Evolutionary conservation across 2,888 invertebrate genomes (phyloP), one percentile per base, ranked within the genome.

Genomic region (Chrysodeixis includens): DNA sequence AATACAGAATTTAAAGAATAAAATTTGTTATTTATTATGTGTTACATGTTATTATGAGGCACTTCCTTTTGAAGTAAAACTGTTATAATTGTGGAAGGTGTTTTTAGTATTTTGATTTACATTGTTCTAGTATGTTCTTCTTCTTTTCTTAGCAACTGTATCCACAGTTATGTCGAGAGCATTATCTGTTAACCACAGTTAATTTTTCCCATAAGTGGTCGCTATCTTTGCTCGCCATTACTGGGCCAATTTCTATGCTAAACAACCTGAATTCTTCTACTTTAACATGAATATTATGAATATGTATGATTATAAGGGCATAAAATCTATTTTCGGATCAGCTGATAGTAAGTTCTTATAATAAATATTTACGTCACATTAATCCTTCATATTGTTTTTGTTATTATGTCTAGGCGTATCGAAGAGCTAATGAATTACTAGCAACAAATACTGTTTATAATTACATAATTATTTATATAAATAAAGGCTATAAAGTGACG

Each of bases 211-310:
- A 2, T 62, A 65, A 54, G 49, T 35, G 32, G 52, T 32, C 49
- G 44, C 64, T 60, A 69, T 62, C 66, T 54, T n/a, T 30, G 30
- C 18, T 62, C 30, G 61, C 56, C 56, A 46, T 51, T 30, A 66
- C 59, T n/a, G 30, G 55, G 30, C 10, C 58, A 35, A 73, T 76
- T 72, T 59, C 16, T 69, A 73, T 76, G 66, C 66, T 73, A 76
- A 75, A 52, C 35, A 57, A 0, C 14, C 16, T 55, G 16, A 53
- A 26, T 46, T 30, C 12, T 16, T 0, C n/a, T 56, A 49, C 46
- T n/a, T 40, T 40, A 7, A n/a, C n/a, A n/a, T 40, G 14, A n/a
- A n/a, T n/a, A 40, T n/a, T 40, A 40, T 5, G 14, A 14, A 40
- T n/a, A 5, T n/a, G n/a, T 40, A 40, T n/a, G 40, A 14, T 35